A percentile compares a stretch with the other conserved stretches of the same genome.
Evolutionary conservation across 2,888 invertebrate species (phyloP).

Genomic region (Acleris holmiana): DNA sequence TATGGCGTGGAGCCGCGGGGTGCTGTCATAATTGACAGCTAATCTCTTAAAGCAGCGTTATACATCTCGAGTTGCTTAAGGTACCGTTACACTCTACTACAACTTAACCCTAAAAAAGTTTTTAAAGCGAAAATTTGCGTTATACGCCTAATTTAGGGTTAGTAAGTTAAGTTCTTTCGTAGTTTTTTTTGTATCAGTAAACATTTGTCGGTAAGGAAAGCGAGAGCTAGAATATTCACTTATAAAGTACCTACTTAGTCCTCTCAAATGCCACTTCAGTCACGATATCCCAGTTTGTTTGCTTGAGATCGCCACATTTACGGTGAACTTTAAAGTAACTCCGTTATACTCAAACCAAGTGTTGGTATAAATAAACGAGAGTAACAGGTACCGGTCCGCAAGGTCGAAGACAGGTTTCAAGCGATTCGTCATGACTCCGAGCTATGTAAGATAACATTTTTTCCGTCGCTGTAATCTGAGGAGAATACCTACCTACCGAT

Average conservation of each 20-base stretch:
- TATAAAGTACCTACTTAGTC: constrained; percentile 4
- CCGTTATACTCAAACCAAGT: not conserved
- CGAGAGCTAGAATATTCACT: not conserved
- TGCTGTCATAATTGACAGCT: too few relatives aligned
- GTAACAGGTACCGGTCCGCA: constrained; percentile 45
- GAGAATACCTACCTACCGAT: not conserved
- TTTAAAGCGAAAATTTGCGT: too few relatives aligned
- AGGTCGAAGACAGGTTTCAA: constrained; percentile 72
- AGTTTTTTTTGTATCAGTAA: too few relatives aligned
- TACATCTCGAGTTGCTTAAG: too few relatives aligned
- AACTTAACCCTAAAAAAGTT: too few relatives aligned
- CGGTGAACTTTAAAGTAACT: constrained; percentile 23
- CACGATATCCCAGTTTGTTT: constrained; percentile 16
- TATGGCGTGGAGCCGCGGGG: too few relatives aligned
- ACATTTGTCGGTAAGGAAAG: too few relatives aligned
- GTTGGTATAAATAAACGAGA: constrained; percentile 19
- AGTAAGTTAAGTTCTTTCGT: too few relatives aligned
- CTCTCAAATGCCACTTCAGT: constrained; percentile 26
- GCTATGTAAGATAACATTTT: constrained; percentile 13
- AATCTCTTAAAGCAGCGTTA: too few relatives aligned
- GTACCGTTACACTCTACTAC: too few relatives aligned
- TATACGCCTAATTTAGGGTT: too few relatives aligned
- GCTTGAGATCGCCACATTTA: constrained; percentile 20
- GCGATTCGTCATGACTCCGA: constrained; percentile 22
- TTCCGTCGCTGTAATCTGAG: constrained; percentile 19